Evolutionary conservation across 2,888 invertebrate species (phyloP).

Genomic region (Sicus ferrugineus): DNA sequence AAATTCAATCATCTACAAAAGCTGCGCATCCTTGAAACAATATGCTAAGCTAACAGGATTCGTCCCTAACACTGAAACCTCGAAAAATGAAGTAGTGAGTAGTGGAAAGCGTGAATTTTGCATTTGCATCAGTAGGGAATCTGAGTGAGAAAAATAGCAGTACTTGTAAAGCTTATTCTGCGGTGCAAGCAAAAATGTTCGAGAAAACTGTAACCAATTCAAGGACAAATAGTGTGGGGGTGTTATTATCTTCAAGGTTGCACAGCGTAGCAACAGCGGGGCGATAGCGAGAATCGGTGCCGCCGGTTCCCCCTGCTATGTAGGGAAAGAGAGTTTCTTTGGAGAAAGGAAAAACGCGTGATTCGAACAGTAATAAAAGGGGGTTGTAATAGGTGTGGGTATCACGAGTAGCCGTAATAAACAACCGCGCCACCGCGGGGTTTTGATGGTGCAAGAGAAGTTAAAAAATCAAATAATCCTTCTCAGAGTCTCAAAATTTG

Average conservation of each 20-base stretch:
- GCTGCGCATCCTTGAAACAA: slow-evolving; percentile 32
- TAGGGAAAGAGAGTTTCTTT: not conserved
- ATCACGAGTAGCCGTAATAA: too few species aligned
- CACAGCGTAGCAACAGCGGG: slow-evolving; percentile 22
- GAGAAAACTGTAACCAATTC: not conserved
- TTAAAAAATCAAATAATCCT: too few species aligned
- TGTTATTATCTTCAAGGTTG: slow-evolving; percentile 14
- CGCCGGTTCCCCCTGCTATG: not conserved
- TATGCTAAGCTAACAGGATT: slow-evolving; percentile 14
- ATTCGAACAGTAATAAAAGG: too few species aligned
- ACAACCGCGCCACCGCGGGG: too few species aligned
- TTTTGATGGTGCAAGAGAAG: too few species aligned
- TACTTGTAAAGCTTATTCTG: not conserved
- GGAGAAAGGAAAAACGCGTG: too few species aligned
- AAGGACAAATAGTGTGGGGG: slow-evolving; percentile 8
- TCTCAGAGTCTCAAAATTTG: too few species aligned
- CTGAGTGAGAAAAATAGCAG: too few species aligned
- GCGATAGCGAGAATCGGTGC: slow-evolving; percentile 1
- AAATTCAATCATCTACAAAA: slow-evolving; percentile 26
- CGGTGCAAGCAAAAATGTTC: not conserved
- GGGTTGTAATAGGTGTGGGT: too few species aligned
- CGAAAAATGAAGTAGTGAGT: not conserved
- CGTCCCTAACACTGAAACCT: slow-evolving; percentile 24
- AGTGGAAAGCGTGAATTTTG: not conserved
- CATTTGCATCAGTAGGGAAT: not conserved